These are phyloP conservation scores for Pavo muticus DNA, from an alignment of 2,113 vertebrate species.

Conservation along the genomic window DNA sequence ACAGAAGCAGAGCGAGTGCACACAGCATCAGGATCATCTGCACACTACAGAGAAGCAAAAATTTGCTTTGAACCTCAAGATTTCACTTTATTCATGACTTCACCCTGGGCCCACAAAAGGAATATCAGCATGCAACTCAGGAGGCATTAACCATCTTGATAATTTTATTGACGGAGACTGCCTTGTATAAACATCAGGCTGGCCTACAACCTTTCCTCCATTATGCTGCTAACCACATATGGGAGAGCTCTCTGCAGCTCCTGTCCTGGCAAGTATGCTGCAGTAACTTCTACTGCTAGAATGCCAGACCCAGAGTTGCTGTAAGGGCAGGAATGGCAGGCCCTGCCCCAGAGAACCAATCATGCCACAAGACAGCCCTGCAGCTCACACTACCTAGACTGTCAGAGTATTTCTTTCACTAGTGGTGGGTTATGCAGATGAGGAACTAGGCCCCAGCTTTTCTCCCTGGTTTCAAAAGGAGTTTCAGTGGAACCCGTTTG, in stretches of 20 bases:
- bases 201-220: not conserved
- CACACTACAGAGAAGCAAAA: slow-evolving; percentile 83
- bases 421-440: not conserved
- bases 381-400: rapidly evolving
- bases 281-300: rapidly evolving
- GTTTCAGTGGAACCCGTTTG: slow-evolving; percentile 54
- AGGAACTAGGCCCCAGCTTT: not conserved
- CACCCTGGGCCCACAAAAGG: not conserved
- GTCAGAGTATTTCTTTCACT: not conserved
- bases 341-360: rapidly evolving
- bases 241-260: not conserved
- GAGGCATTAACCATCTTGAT: not conserved
- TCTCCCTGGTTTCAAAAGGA: slow-evolving; percentile 16
- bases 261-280: not conserved
- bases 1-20: slow-evolving; percentile 90
- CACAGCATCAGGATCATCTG: slow-evolving; percentile 91
- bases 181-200: not conserved
- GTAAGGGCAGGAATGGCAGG: not conserved
- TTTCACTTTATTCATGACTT: not conserved
- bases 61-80: not conserved
- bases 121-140: not conserved
- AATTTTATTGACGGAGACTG: not conserved
- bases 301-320: not conserved
- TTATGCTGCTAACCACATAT: not conserved
- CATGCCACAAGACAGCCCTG: rapidly evolving